These are phyloP conservation scores for Dissostichus mawsoni DNA, from an alignment of 2,113 vertebrate species.

Conservation along the genomic window DNA sequence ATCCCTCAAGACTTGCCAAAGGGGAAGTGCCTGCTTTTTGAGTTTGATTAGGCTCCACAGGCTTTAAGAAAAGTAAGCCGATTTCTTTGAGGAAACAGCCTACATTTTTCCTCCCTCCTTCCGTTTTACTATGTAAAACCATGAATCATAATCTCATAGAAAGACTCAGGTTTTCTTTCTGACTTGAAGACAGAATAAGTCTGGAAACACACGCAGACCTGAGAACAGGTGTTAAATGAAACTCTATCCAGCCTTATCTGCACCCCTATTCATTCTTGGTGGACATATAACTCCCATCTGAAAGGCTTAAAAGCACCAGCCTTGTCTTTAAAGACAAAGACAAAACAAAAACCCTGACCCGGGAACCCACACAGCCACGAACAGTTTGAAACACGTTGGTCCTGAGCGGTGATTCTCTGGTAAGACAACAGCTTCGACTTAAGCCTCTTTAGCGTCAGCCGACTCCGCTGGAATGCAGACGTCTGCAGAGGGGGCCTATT, in stretches of 20 bases:
- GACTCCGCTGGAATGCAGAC: constrained; percentile 80
- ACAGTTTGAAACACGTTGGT: constrained; percentile 55
- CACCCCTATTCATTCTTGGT: constrained; percentile 43
- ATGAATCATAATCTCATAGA: constrained; percentile 67
- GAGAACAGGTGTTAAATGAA: constrained; percentile 72
- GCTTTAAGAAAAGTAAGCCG: constrained; percentile 79
- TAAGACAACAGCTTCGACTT: constrained; percentile 74
- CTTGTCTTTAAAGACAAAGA: constrained; percentile 62
- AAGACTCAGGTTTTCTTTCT: constrained; percentile 54
- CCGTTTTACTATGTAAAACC: constrained; percentile 69
- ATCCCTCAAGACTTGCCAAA: constrained; percentile 73
- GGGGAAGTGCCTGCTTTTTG: constrained; percentile 75
- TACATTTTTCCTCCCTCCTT: constrained; percentile 50
- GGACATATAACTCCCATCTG: constrained; percentile 49
- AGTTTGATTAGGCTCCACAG: constrained; percentile 79
- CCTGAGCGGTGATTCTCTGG: constrained; percentile 53
- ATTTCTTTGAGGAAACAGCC: constrained; percentile 75
- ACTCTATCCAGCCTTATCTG: constrained; percentile 34
- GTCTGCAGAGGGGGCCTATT: constrained; percentile 77
- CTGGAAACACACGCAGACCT: constrained; percentile 29
- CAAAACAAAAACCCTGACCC: constrained; percentile 60
- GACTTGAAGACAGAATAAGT: constrained; percentile 40
- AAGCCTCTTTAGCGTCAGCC: constrained; percentile 75
- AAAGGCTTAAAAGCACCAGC: constrained; percentile 64
- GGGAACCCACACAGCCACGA: constrained; percentile 58